Evolutionary conservation across 1,140 invertebrate species (phyloP).

Genomic region (Ceratina japonica): DNA sequence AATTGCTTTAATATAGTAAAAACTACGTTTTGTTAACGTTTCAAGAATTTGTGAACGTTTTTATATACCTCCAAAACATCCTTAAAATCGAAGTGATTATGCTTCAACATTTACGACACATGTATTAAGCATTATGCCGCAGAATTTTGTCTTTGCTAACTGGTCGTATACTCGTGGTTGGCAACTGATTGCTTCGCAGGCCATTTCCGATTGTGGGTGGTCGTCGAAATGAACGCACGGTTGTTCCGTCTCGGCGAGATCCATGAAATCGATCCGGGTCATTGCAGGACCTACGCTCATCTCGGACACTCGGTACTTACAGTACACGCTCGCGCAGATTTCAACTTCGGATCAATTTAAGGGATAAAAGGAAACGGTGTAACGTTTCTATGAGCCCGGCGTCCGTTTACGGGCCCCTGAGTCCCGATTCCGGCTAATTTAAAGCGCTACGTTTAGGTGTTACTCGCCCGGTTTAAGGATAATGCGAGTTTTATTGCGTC

Average conservation of each 20-base stretch:
- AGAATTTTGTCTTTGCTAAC: too few species aligned
- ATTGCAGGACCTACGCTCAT: background rate
- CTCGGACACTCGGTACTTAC: background rate
- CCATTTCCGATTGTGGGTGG: conserved; percentile 55
- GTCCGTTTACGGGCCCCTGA: background rate
- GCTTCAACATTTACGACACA: background rate
- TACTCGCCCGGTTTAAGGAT: too few species aligned
- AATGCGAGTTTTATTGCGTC: too few species aligned
- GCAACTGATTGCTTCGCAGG: conserved; percentile 21
- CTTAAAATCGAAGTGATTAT: too few species aligned
- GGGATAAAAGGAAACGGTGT: background rate
- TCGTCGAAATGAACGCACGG: conserved; percentile 39
- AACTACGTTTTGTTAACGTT: too few species aligned
- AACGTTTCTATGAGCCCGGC: background rate
- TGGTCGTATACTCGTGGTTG: conserved; percentile 20
- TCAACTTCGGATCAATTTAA: background rate
- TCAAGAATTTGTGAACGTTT: too few species aligned
- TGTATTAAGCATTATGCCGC: background rate
- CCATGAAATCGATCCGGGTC: conserved; percentile 16
- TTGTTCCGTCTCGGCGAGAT: conserved; percentile 10
- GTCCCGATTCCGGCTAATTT: too few species aligned
- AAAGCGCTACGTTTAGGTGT: too few species aligned
- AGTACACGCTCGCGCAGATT: background rate
- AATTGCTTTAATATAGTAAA: too few species aligned
- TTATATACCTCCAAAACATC: too few species aligned